phyloP scores from a whole-genome alignment of 2,888 invertebrate species.

The Galerucella calmariensis region DNA sequence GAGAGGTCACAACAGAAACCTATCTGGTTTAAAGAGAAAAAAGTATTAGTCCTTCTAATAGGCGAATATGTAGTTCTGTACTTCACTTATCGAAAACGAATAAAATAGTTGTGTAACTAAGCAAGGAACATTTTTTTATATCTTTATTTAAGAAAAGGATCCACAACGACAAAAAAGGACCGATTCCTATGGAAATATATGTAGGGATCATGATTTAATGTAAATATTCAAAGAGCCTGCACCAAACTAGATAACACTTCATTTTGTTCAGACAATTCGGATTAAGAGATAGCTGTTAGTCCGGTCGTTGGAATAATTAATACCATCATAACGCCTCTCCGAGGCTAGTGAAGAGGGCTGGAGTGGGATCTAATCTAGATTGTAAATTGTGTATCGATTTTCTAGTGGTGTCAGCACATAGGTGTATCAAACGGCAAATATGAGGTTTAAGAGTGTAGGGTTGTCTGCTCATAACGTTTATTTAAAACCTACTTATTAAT shows the following conservation, averaged over 20 bases:
- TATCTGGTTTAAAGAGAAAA: no score
- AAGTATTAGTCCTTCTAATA: no score
- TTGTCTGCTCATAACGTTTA: background rate
- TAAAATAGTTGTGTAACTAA: no score
- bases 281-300: slow-evolving; percentile 58
- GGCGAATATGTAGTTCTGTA: background rate
- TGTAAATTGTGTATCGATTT: slow-evolving; percentile 51
- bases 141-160: background rate
- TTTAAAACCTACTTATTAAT: no score
- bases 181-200: background rate
- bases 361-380: slow-evolving; percentile 50
- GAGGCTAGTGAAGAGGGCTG: slow-evolving; percentile 49
- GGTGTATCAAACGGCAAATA: background rate
- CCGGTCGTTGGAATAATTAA: slow-evolving; percentile 59
- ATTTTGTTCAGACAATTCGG: slow-evolving; percentile 53
- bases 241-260: slow-evolving; percentile 44
- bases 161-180: slow-evolving; percentile 2
- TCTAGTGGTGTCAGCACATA: slow-evolving; percentile 33
- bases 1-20: no score
- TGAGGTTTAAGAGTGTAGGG: background rate
- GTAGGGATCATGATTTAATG: slow-evolving; percentile 21
- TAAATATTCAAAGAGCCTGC: slow-evolving; percentile 34
- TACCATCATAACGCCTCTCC: slow-evolving; percentile 52
- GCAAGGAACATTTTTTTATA: background rate
- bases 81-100: no score